Conservation (phyloP, 2,888 invertebrate genomes). For the Eilema griseolum region DNA sequence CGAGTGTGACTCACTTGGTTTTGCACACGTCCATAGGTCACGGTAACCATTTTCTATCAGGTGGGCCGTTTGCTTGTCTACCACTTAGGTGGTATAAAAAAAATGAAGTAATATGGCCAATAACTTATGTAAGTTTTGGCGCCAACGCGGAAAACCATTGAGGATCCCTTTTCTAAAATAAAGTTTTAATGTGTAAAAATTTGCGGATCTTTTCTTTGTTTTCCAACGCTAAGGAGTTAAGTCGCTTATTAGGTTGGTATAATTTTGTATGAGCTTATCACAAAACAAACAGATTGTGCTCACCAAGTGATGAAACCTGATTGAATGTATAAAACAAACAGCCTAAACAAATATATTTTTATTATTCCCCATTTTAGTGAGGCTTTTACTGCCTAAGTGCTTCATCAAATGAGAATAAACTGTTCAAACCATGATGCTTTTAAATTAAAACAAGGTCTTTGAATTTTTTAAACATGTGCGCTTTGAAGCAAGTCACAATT, state of each 20-base stretch:
- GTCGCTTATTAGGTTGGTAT: background rate
- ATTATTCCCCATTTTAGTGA: background rate
- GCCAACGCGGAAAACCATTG: too few relatives aligned
- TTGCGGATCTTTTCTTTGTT: background rate
- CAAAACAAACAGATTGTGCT: background rate
- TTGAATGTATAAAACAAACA: background rate
- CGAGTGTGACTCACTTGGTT: too few relatives aligned
- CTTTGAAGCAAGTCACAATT: too few relatives aligned
- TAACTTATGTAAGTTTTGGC: too few relatives aligned
- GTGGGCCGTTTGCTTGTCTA: too few relatives aligned
- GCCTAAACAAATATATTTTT: conserved; percentile 1
- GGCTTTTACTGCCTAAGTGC: background rate
- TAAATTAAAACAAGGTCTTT: background rate
- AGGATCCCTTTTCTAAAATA: too few relatives aligned
- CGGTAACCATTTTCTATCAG: too few relatives aligned
- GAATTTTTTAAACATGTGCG: background rate
- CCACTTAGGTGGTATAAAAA: too few relatives aligned
- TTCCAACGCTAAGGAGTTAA: background rate
- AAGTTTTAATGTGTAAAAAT: too few relatives aligned
- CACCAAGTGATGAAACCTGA: background rate
- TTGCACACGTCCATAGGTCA: too few relatives aligned
- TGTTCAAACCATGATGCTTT: background rate
- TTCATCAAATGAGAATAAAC: background rate
- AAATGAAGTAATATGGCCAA: too few relatives aligned
- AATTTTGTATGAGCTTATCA: conserved; percentile 1